Percentiles rank a stretch among this genome's conserved stretches.
phyloP scores from a whole-genome alignment of 1,140 invertebrate species.

The Monomorium pharaonis region DNA sequence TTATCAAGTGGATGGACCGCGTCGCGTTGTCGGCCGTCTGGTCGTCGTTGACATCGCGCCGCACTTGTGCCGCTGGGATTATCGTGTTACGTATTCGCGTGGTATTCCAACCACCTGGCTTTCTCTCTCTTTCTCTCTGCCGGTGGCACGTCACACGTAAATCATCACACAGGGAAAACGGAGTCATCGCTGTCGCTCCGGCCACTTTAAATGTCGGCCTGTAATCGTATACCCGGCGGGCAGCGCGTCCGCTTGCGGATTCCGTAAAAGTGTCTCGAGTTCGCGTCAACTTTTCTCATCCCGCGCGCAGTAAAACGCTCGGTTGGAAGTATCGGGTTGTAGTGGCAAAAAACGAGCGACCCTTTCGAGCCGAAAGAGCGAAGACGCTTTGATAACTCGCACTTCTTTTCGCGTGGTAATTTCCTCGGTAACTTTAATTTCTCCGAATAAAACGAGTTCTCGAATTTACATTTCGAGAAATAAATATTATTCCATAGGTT shows the following conservation, averaged over 20 bases:
- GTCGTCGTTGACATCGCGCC: slow-evolving; percentile 41
- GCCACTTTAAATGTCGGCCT: slow-evolving; percentile 18
- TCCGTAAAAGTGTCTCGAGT: slow-evolving; percentile 10
- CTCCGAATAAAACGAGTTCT: neutral
- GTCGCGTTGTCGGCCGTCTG: slow-evolving; percentile 37
- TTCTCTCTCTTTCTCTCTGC: too few relatives aligned
- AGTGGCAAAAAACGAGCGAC: neutral
- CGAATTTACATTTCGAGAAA: neutral
- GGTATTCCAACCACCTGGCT: slow-evolving; percentile 43
- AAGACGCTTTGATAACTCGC: neutral
- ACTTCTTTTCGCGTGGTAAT: neutral
- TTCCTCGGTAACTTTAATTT: neutral
- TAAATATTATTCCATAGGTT: neutral
- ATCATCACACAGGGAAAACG: slow-evolving; percentile 33
- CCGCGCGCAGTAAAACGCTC: neutral
- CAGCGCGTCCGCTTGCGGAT: slow-evolving; percentile 17
- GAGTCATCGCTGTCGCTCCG: slow-evolving; percentile 9
- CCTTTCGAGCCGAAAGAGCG: neutral
- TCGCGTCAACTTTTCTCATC: neutral
- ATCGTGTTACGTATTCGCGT: slow-evolving; percentile 49
- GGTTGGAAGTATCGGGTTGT: neutral
- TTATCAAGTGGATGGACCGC: slow-evolving; percentile 35
- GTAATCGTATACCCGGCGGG: slow-evolving; percentile 29
- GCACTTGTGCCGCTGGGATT: slow-evolving; percentile 52
- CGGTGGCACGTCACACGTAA: slow-evolving; percentile 51